Percentiles rank a stretch among this genome's conserved stretches.
phyloP scores from a whole-genome alignment of 2,888 invertebrate genomes.

The Hypomecis punctinalis region DNA sequence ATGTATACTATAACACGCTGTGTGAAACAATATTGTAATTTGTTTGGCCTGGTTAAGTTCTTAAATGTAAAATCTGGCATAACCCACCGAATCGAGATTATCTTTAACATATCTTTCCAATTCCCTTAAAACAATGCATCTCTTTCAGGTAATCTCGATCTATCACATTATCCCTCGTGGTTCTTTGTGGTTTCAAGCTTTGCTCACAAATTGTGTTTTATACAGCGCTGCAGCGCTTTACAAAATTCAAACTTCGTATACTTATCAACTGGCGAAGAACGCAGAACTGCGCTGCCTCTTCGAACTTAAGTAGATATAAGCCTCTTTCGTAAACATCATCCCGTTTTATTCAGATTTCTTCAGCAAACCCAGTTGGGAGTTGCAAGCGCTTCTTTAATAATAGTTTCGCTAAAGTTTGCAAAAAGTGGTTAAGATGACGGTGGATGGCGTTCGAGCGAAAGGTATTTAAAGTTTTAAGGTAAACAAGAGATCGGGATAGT shows the following conservation, averaged over 20 bases:
- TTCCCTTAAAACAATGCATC: too few species aligned
- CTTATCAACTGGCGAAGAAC: constrained; percentile 2
- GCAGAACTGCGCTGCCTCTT: constrained; percentile 7
- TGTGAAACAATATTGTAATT: too few species aligned
- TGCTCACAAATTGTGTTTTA: too few species aligned
- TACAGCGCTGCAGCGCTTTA: background rate
- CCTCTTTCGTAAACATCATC: constrained; percentile 25
- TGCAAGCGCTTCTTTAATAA: constrained; percentile 29
- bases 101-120: too few species aligned
- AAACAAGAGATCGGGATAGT: too few species aligned
- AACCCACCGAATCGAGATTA: too few species aligned
- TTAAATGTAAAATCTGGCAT: too few species aligned
- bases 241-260: constrained; percentile 4
- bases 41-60: too few species aligned
- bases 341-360: constrained; percentile 21
- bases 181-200: too few species aligned
- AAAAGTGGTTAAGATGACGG: constrained; percentile 15
- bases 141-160: too few species aligned
- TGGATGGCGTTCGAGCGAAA: background rate
- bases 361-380: constrained; percentile 23
- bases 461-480: constrained; percentile 11
- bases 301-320: constrained; percentile 20
- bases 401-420: constrained; percentile 20
- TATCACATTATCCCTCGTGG: too few species aligned
- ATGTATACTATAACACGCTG: too few species aligned